phyloP scores from a whole-genome alignment of 30 jellyfish, hydroid and myxozoan genomes.

The Cassiopea andromeda region DNA sequence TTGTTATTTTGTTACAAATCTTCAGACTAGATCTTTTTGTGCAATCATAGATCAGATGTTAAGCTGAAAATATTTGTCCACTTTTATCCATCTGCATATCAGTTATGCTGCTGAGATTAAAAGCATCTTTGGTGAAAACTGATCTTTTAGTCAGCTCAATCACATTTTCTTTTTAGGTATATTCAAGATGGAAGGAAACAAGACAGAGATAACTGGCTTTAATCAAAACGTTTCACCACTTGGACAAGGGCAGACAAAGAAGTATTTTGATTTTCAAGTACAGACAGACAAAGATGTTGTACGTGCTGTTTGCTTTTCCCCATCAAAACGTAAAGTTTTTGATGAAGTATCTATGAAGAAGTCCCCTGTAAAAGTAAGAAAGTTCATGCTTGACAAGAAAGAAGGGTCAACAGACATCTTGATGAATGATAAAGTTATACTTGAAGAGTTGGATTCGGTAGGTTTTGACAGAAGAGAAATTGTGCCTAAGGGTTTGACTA shows the following conservation, averaged over 20 bases:
- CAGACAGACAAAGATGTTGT: background rate
- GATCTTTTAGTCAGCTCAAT: too few relatives aligned
- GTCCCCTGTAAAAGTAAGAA: background rate
- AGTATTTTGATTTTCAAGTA: background rate
- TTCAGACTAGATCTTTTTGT: too few relatives aligned
- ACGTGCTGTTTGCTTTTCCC: background rate
- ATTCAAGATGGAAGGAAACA: background rate
- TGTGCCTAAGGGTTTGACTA: background rate
- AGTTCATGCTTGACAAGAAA: background rate
- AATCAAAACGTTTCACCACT: background rate
- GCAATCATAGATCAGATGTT: too few relatives aligned
- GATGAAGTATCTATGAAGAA: background rate
- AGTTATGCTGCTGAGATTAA: too few relatives aligned
- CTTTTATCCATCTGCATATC: too few relatives aligned
- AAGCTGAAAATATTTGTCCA: too few relatives aligned
- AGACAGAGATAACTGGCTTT: background rate
- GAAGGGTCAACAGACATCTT: background rate
- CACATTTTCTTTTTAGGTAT: background rate
- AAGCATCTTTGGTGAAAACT: too few relatives aligned
- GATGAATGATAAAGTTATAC: background rate
- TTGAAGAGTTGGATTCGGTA: background rate
- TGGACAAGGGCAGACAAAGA: background rate
- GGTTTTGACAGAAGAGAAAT: slow-evolving; percentile 15
- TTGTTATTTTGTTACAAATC: too few relatives aligned
- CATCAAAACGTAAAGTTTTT: background rate